Conservation (phyloP, 2,797 vertebrate genomes). For the Coendou prehensilis region DNA sequence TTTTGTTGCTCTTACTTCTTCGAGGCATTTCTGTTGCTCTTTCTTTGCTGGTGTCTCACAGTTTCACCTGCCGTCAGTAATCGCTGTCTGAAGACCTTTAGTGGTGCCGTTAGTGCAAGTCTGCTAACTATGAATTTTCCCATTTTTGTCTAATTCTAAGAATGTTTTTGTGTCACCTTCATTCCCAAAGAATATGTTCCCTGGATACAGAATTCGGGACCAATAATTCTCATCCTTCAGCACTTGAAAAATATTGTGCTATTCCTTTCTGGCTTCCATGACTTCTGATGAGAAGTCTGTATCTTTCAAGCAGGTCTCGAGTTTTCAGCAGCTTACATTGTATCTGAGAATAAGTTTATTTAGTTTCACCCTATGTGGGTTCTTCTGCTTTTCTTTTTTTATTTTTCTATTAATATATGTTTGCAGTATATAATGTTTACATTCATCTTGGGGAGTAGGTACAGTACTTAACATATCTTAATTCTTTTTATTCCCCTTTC, state of each 20-base stretch:
- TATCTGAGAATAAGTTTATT: not conserved
- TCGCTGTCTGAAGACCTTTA: not conserved
- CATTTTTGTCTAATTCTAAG: not conserved
- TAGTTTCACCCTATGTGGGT: not conserved
- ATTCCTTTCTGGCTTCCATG: not conserved
- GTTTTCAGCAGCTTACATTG: not conserved
- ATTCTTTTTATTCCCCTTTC: not conserved
- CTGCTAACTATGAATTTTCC: not conserved
- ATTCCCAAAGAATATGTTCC: not conserved
- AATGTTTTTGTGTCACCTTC: not conserved
- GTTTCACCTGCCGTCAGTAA: not conserved
- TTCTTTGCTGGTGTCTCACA: not conserved
- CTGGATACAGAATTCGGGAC: not conserved
- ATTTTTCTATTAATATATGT: not conserved
- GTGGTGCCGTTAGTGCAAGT: not conserved
- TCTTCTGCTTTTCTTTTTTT: not conserved
- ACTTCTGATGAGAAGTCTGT: not conserved
- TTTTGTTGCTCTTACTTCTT: no score
- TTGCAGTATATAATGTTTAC: no score
- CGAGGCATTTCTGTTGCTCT: no score
- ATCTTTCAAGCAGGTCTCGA: not conserved
- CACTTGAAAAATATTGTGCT: not conserved
- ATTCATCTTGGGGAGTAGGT: not conserved
- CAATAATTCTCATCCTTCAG: not conserved
- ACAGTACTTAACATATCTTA: not conserved